These are phyloP conservation scores for Tipula unca DNA, from an alignment of 2,888 invertebrate species.

Conservation along the genomic window DNA sequence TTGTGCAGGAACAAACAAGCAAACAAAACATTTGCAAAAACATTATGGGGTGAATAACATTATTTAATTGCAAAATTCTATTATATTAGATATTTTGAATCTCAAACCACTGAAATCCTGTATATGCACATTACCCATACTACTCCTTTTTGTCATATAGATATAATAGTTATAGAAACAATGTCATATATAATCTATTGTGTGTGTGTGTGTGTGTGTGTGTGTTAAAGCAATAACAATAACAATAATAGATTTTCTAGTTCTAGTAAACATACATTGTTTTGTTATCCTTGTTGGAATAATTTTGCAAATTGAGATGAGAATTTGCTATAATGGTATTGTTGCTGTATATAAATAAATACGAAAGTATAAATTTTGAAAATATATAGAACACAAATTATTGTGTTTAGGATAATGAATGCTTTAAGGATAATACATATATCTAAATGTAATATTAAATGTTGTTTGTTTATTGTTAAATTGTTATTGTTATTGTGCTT, in stretches of 20 bases:
- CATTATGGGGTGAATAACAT: constrained; percentile 8
- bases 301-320: not conserved
- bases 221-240: not conserved
- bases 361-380: not conserved
- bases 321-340: not conserved
- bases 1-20: not conserved
- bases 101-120: not conserved
- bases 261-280: not conserved
- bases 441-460: not conserved
- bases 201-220: not conserved
- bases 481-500: not conserved
- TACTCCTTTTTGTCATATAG: not conserved
- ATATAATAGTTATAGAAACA: not conserved
- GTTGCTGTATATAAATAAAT: not conserved
- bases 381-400: not conserved
- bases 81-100: not conserved
- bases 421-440: not conserved
- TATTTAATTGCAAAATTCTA: not conserved
- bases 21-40: not conserved
- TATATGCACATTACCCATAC: not conserved
- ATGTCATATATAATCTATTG: not conserved
- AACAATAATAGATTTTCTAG: not conserved
- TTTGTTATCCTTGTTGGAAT: not conserved
- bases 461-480: not conserved
- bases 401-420: not conserved